Conservation (phyloP, 2,113 vertebrate species). For the Chaetorhynchus papuensis region DNA sequence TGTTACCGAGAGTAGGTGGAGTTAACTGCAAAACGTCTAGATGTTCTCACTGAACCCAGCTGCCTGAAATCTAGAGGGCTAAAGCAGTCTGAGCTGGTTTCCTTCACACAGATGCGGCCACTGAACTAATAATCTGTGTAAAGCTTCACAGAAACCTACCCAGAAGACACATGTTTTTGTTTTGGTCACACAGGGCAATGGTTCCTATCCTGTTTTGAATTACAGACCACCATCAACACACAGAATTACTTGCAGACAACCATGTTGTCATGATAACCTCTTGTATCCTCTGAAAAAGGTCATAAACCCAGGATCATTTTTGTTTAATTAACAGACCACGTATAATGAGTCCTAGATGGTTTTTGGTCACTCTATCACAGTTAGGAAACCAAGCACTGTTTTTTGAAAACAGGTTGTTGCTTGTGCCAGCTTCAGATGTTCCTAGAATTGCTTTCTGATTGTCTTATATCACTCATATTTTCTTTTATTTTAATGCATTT, state of each 20-base stretch:
- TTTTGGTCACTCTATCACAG: background rate
- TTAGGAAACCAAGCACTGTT: background rate
- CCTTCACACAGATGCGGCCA: background rate
- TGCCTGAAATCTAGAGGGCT: background rate
- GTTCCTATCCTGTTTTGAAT: slow-evolving; percentile 18
- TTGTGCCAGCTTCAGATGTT: background rate
- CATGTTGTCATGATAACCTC: background rate
- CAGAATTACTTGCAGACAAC: slow-evolving; percentile 23
- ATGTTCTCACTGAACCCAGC: background rate
- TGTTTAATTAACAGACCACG: background rate
- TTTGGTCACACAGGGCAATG: background rate
- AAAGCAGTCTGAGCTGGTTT: background rate
- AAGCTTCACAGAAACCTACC: background rate
- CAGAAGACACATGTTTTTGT: slow-evolving; percentile 33
- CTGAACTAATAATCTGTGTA: background rate
- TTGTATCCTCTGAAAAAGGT: background rate
- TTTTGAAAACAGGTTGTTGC: background rate
- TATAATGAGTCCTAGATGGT: background rate
- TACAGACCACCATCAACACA: slow-evolving; percentile 19
- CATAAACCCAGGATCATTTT: background rate
- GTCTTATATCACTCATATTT: background rate
- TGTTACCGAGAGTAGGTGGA: background rate
- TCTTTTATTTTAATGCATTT: background rate
- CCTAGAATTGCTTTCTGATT: background rate
- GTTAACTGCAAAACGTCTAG: background rate